Conservation (phyloP, 2,888 invertebrate genomes). For the Ptilodon capucinus region DNA sequence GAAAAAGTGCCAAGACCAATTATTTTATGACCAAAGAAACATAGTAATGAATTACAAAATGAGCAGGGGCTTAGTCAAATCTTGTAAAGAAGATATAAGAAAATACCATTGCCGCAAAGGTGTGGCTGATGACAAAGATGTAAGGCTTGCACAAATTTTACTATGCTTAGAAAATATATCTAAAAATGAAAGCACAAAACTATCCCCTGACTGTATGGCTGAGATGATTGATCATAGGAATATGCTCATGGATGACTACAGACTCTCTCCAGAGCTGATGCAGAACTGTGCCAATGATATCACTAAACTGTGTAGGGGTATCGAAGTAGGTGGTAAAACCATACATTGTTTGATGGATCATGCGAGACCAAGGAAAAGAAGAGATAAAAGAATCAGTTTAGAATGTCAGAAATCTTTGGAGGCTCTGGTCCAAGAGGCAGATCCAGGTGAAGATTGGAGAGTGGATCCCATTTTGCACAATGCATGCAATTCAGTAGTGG, state of each 20-base stretch:
- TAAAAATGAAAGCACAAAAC: constrained; percentile 87
- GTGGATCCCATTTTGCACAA: constrained; percentile 95
- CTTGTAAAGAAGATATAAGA: constrained; percentile 95
- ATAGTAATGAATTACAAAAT: constrained; percentile 95
- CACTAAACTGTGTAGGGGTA: constrained; percentile 86
- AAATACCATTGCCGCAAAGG: constrained; percentile 92
- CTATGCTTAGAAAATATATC: constrained; percentile 93
- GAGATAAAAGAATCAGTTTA: constrained; percentile 85
- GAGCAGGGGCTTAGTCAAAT: constrained; percentile 92
- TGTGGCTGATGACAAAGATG: constrained; percentile 91
- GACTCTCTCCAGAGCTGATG: constrained; percentile 96
- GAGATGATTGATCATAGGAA: constrained; percentile 96
- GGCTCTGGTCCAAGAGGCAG: constrained; percentile 91
- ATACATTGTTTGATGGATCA: constrained; percentile 98
- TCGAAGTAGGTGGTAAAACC: constrained; percentile 92
- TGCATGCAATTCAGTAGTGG: constrained; percentile 93
- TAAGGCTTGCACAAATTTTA: constrained; percentile 93
- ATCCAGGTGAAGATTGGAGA: constrained; percentile 97
- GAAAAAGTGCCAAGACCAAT: constrained; percentile 89
- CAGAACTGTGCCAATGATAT: constrained; percentile 94
- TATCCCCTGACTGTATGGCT: constrained; percentile 89
- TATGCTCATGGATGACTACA: constrained; percentile 96
- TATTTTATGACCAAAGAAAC: constrained; percentile 92
- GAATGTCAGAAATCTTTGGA: constrained; percentile 91
- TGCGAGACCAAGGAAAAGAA: constrained; percentile 85